Base-by-base conservation (phyloP, 2,113 vertebrate species). In the Notothenia coriiceps region DNA sequence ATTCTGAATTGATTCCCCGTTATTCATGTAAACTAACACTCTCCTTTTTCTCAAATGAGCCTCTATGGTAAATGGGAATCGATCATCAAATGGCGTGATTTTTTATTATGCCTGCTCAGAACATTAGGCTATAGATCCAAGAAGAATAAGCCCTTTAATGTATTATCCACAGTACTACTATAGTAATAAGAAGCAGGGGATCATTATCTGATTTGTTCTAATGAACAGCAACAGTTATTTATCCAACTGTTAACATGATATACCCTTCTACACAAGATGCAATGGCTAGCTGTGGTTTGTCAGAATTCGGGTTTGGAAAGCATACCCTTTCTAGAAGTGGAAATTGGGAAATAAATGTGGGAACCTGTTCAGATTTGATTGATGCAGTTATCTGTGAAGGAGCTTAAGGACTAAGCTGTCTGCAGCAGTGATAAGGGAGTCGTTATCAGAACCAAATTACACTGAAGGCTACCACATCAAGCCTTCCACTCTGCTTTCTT, bases 361-460 rank as follows among this genome's bases (percentile, higher is more conserved):
- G 79, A 89, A 79, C 85, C 73, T 11, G 14, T 86, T 85, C 63
- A 18, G 9, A 83, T 79, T 67, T 83, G 85, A 88, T 86, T 81
- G 70, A 88, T 65, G 60, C 20, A 22, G 59, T 79, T 90, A 89
- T 92, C 89, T 88, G 14, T 74, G 47, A 74, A 82, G 73, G 79
- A 71, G 74, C 43, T 52, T 68, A 70, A 85, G 85, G 74, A 85
- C 72, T 86, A 49, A 88, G 74, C 79, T 83, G 86, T 85, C 88
- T 76, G 86, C 82, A 77, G 77, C 77, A 20, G 74, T 60, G 88
- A 91, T 91, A 91, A 83, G 86, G 43, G 57, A 61, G 61, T 71
- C 18, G 22, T 90, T 89, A 89, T 91, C 78, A 80, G 25, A 67
- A 79, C 70, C 75, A 52, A 80, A 65, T 68, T 67, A 56, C 74